Percentiles rank a stretch among this genome's conserved stretches.
These are phyloP conservation scores for Nymphalis polychloros DNA, from an alignment of 2,888 invertebrate species.

Conservation along the genomic window DNA sequence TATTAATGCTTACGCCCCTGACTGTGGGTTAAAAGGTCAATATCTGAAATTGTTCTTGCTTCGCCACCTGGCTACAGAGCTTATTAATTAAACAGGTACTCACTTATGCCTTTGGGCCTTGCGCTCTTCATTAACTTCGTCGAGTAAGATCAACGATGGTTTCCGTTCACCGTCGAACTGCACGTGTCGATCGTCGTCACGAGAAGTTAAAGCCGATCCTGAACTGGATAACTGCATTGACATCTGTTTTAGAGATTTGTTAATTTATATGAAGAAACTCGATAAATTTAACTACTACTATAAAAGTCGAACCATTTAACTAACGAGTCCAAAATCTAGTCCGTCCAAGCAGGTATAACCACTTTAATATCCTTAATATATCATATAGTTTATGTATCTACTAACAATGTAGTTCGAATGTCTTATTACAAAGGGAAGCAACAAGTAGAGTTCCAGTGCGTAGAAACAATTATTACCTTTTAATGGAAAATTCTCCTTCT, in stretches of 20 bases:
- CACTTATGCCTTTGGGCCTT: constrained; percentile 57
- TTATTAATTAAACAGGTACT: constrained; percentile 41
- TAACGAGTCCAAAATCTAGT: background rate
- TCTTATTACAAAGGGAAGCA: constrained; percentile 1
- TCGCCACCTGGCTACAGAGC: too few species aligned
- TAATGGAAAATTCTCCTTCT: background rate
- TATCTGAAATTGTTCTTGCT: too few species aligned
- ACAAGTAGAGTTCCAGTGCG: constrained; percentile 14
- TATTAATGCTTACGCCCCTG: too few species aligned
- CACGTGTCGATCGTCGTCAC: constrained; percentile 80
- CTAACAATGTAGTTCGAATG: background rate
- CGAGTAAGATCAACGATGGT: constrained; percentile 46
- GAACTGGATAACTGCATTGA: constrained; percentile 60
- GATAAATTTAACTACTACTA: background rate
- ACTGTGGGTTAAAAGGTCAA: too few species aligned
- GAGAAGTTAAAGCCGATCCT: constrained; percentile 55
- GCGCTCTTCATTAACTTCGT: constrained; percentile 68
- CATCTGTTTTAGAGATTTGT: constrained; percentile 21
- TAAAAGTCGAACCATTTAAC: too few species aligned
- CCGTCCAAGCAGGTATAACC: too few species aligned
- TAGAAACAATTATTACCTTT: background rate
- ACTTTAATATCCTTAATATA: too few species aligned
- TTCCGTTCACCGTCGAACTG: constrained; percentile 58
- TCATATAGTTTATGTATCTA: too few species aligned
- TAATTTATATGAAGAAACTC: background rate